Evolutionary conservation across 2,113 vertebrate genomes (phyloP).

Genomic region (Hemiprocne comata): DNA sequence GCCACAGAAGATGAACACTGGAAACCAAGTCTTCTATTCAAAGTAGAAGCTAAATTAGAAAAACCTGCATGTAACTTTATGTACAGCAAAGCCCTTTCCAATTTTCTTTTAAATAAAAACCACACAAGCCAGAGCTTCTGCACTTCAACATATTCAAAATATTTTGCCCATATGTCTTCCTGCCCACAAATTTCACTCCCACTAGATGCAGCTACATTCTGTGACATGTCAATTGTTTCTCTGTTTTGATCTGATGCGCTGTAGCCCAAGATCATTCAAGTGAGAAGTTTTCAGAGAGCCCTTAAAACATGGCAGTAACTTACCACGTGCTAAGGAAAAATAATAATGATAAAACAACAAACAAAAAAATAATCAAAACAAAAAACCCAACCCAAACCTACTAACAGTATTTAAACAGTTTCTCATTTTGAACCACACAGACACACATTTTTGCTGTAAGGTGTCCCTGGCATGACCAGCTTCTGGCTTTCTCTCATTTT

Average conservation of each 20-base stretch:
- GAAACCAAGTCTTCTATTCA: neutral
- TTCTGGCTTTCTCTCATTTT: neutral
- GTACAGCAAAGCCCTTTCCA: neutral
- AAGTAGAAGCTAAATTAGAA: slow-evolving; percentile 11
- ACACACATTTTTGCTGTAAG: neutral
- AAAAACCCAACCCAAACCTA: neutral
- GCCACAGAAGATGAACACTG: neutral
- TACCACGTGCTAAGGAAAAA: neutral
- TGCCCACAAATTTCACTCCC: neutral
- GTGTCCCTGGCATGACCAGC: neutral
- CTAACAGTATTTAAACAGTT: neutral
- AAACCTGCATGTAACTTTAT: neutral
- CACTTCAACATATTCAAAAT: neutral
- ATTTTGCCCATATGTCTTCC: neutral
- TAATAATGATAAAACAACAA: neutral
- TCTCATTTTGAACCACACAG: neutral
- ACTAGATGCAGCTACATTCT: neutral
- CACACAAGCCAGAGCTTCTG: neutral
- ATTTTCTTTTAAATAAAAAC: slow-evolving; percentile 2
- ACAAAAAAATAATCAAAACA: neutral
- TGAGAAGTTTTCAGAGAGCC: neutral
- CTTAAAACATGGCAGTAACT: neutral
- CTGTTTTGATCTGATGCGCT: neutral
- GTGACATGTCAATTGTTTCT: neutral
- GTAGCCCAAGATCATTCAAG: neutral